Evolutionary conservation across 2,888 invertebrate genomes (phyloP), one percentile per base, ranked within the genome.

Genomic region (Drosophila colorata): DNA sequence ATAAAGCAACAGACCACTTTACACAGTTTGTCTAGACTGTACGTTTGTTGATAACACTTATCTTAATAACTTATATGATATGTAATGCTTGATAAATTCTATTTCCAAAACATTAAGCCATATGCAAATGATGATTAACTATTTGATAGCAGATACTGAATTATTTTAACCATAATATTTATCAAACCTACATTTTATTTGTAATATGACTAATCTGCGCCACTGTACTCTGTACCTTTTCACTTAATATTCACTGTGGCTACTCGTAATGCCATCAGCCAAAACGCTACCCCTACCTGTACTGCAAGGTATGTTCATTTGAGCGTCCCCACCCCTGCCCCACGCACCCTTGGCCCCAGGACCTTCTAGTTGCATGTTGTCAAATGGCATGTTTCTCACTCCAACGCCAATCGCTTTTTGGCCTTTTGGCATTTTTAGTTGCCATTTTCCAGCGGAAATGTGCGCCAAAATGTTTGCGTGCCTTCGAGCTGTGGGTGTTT

Each of bases 401-500:
- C 58, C 46, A 41, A n/a, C 14, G 5, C 0, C 14, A 18, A 18
- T 47, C 52, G 23, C 38, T 51, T 61, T 68, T 77, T 75, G 77
- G 81, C 67, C 72, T 73, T 75, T 82, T 82, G 78, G 74, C 84
- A 80, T 81, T 82, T 71, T 70, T 59, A 69, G 68, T 80, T 74
- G 80, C 80, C 75, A 79, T 80, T 84, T 80, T 74, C 69, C 31
- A 70, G 69, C 82, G 85, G 82, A 82, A 82, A 82, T 82, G 78
- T 82, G 78, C 81, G 75, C 84, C 80, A 82, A 83, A 83, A 83
- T 83, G 85, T 67, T 83, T 78, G 85, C 82, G 82, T 83, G 82
- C 75, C 59, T 59, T 43, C 35, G 18, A 48, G 33, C 18, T 44
- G 28, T 38, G 38, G 18, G 28, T 13, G 44, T 31, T 28, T 31